Evolutionary conservation across 2,888 invertebrate species (phyloP), one percentile per base, ranked within the genome.

Genomic region (Synergus itoensis): DNA sequence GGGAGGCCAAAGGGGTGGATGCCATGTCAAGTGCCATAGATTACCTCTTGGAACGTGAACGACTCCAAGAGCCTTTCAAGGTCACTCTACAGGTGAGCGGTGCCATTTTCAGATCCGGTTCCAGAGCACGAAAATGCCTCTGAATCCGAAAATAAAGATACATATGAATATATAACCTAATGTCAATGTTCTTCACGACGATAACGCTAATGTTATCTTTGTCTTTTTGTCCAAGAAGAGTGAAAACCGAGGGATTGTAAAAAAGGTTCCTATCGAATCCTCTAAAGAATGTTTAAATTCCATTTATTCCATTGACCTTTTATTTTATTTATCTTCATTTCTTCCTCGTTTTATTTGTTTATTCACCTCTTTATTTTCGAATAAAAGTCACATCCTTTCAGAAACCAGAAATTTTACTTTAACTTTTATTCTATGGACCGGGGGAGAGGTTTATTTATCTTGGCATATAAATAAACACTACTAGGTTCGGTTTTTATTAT

Each of bases 1-100:
- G 98, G 93, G 99, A 99, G 93, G 97, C 98, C 80, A 96, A 97
- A 87, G 98, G 98, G 45, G 95, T 96, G 87, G 96, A 97, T 90
- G 97, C 96, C 88, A 96, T 98, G 78, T 93, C 97, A 80, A 97
- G 98, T 14, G 97, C 98, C 80, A 95, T 98, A 86, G 95, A 96
- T 85, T 95, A 97, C 89, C 93, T 99, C 83, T 95, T 98, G 87
- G 96, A 96, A 89, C 95, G 98, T 86, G 97, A 98, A 84, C 94
- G 96, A 83, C 96, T 97, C 89, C 95, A 97, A 90, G 97, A 98
- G 91, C 96, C 98, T 82, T 95, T 98, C 92, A 96, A 98, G 94
- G 97, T 97, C 92, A 98, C 98, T 69, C 93, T 98, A 80, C 98
- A 98, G 93, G 95, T 95, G 86, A 90, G 93, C 85, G 81, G 77